phyloP scores from a whole-genome alignment of 2,113 vertebrate species.

The Leuciscus idus region DNA sequence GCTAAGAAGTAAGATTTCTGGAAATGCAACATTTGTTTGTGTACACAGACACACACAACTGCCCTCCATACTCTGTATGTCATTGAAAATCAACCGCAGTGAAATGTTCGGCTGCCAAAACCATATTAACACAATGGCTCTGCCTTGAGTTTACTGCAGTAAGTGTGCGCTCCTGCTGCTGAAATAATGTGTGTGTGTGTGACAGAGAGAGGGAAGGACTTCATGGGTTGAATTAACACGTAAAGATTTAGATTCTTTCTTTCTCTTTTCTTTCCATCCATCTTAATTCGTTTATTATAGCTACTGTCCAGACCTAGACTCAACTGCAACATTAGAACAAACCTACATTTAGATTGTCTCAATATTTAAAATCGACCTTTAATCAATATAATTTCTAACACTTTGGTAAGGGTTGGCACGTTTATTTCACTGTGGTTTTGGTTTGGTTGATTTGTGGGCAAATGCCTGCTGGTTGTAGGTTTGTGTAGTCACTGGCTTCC shows the following conservation, averaged over 20 bases:
- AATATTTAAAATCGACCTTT: conserved; percentile 3
- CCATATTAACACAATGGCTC: conserved; percentile 7
- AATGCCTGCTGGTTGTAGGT: not conserved
- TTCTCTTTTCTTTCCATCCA: not conserved
- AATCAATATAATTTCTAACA: conserved; percentile 11
- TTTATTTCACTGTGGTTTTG: not conserved
- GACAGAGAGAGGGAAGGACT: not conserved
- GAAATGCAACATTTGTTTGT: not conserved
- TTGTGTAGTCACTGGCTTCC: conserved; percentile 9
- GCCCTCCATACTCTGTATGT: not conserved
- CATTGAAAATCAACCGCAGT: conserved; percentile 43
- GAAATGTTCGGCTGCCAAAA: conserved; percentile 33
- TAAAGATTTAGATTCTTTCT: too few relatives aligned
- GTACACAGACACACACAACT: not conserved
- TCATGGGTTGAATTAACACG: not conserved
- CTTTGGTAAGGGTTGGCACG: not conserved
- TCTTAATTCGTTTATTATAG: not conserved
- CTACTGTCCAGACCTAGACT: not conserved
- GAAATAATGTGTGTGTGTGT: not conserved
- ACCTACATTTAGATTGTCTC: not conserved
- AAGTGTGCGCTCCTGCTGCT: not conserved
- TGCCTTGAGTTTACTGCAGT: conserved; percentile 17
- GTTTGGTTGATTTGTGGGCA: not conserved
- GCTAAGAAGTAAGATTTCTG: conserved; percentile 32
- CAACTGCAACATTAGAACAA: not conserved